Evolutionary conservation across 2,797 vertebrate species (phyloP).

Genomic region (Siniperca scherzeri): DNA sequence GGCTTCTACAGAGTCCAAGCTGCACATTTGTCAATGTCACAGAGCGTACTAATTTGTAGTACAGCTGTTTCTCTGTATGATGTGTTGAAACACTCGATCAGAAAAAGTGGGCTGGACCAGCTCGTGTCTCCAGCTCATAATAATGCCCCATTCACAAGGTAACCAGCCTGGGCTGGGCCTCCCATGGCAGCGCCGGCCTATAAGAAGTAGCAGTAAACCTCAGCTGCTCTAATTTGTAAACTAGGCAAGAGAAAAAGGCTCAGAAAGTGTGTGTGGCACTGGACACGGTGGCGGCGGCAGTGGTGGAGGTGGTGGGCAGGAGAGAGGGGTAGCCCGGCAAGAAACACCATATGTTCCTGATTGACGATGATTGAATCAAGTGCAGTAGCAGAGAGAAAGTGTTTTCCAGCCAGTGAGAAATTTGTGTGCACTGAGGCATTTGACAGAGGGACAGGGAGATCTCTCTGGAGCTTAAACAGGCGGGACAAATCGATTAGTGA

Average conservation of each 20-base stretch:
- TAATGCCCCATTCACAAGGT: constrained; percentile 77
- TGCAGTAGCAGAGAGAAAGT: constrained; percentile 68
- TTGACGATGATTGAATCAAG: constrained; percentile 80
- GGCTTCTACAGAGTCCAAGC: constrained; percentile 68
- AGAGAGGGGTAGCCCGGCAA: constrained; percentile 25
- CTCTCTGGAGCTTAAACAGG: constrained; percentile 65
- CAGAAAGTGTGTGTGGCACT: constrained; percentile 66
- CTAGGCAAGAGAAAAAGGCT: constrained; percentile 65
- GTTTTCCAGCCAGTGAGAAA: constrained; percentile 61
- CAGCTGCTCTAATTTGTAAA: constrained; percentile 88
- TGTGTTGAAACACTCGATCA: constrained; percentile 88
- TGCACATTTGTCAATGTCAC: constrained; percentile 88
- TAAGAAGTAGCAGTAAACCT: constrained; percentile 77
- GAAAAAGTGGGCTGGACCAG: constrained; percentile 75
- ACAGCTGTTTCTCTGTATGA: constrained; percentile 89
- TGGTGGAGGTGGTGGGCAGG: constrained; percentile 39
- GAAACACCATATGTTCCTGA: constrained; percentile 76
- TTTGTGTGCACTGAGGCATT: constrained; percentile 63
- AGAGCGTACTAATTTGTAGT: constrained; percentile 84
- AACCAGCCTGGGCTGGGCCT: constrained; percentile 56
- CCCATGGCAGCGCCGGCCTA: constrained; percentile 38
- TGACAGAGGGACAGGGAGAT: constrained; percentile 66
- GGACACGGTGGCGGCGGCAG: constrained; percentile 33
- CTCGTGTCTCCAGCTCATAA: constrained; percentile 79
- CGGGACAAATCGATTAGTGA: constrained; percentile 79